Percentiles rank a stretch among this genome's conserved stretches.
phyloP scores from a whole-genome alignment of 2,888 invertebrate species.

The Drosophila anceps region DNA sequence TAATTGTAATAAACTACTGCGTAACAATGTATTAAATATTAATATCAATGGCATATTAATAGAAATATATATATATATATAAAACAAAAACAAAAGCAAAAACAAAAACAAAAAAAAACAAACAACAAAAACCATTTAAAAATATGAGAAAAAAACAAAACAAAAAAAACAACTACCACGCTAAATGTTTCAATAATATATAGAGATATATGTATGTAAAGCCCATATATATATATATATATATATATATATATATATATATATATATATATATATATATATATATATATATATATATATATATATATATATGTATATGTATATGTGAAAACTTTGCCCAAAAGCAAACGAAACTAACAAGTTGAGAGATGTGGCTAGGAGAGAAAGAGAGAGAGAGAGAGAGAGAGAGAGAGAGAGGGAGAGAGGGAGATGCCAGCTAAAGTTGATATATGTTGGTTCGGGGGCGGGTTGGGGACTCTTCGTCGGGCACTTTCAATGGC shows the following conservation, averaged over 20 bases:
- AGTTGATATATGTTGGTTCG: conserved; percentile 28
- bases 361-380: conserved; percentile 35
- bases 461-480: conserved; percentile 32
- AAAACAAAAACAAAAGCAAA: conserved; percentile 36
- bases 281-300: conserved; percentile 60
- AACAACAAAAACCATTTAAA: conserved; percentile 46
- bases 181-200: conserved; percentile 77
- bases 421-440: conserved; percentile 26
- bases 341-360: conserved; percentile 37
- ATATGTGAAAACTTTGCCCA: conserved; percentile 36
- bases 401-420: neutral
- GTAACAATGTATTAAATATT: conserved; percentile 77
- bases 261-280: no score
- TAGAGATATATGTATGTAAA: conserved; percentile 66
- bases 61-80: conserved; percentile 70
- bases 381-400: neutral
- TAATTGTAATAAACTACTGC: conserved; percentile 73
- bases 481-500: conserved; percentile 33
- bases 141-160: conserved; percentile 40
- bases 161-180: conserved; percentile 58
- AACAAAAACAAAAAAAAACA: conserved; percentile 33
- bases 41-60: conserved; percentile 77
- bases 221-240: conserved; percentile 30
- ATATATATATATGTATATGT: neutral
- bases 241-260: no score